A percentile compares a stretch with the other conserved stretches of the same genome.
These are phyloP conservation scores for Paguma larvata DNA, from an alignment of 2,797 vertebrate genomes.

Conservation along the genomic window DNA sequence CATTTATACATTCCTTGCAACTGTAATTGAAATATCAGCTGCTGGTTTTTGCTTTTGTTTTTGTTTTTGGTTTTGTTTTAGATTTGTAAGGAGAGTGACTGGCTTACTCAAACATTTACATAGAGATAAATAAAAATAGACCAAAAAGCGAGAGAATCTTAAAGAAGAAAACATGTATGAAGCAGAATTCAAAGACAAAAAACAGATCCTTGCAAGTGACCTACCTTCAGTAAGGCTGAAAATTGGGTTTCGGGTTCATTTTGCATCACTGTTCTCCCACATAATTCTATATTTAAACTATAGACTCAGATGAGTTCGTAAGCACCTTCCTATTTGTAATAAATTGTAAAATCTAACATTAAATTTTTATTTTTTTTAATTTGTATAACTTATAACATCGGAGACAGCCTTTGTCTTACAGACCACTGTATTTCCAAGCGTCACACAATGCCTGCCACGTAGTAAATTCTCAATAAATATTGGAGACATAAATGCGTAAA, in stretches of 20 bases:
- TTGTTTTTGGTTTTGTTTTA: not conserved
- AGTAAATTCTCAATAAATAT: not conserved
- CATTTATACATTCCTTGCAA: not conserved
- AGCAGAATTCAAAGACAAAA: not conserved
- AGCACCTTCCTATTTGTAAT: not conserved
- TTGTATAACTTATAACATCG: too few species aligned
- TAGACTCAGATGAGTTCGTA: not conserved
- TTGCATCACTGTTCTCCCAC: not conserved
- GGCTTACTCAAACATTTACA: not conserved
- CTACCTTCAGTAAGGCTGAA: not conserved
- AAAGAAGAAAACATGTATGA: not conserved
- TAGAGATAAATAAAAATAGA: not conserved
- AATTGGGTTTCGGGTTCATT: not conserved
- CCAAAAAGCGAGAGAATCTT: not conserved
- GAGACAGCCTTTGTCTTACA: not conserved
- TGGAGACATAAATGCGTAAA: not conserved
- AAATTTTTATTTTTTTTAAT: not conserved
- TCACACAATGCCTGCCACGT: not conserved
- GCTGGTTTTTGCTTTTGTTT: not conserved
- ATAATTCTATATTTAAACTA: not conserved
- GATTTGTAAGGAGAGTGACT: not conserved
- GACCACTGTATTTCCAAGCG: not conserved
- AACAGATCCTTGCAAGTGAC: not conserved
- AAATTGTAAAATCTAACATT: not conserved
- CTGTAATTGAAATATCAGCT: not conserved